These are phyloP conservation scores for Drosophila anomalata DNA, from an alignment of 2,888 invertebrate genomes.

Conservation along the genomic window DNA sequence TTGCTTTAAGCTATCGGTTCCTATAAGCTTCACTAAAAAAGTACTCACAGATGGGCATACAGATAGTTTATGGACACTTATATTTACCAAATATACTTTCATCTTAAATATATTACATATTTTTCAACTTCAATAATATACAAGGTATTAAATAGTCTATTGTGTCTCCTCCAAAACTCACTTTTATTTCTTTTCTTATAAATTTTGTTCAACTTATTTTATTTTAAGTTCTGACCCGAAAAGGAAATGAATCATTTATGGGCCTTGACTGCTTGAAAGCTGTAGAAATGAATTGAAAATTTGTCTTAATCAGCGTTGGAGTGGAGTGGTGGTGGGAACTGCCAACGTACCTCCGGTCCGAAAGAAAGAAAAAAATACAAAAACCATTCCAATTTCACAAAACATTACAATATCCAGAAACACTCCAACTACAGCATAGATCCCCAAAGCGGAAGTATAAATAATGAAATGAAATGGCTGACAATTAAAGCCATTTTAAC, in stretches of 20 bases:
- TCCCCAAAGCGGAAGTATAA: slow-evolving; percentile 62
- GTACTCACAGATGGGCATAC: too few species aligned
- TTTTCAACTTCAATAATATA: neutral
- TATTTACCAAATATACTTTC: too few species aligned
- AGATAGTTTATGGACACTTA: too few species aligned
- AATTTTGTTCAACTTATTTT: slow-evolving; percentile 24
- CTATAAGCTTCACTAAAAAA: too few species aligned
- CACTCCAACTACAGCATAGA: slow-evolving; percentile 10
- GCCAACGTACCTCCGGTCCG: neutral
- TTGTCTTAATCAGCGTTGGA: slow-evolving; percentile 67
- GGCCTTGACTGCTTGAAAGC: slow-evolving; percentile 36
- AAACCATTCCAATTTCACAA: slow-evolving; percentile 46
- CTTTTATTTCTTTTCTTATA: neutral
- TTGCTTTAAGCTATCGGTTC: too few species aligned
- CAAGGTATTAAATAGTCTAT: neutral
- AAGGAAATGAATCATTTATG: slow-evolving; percentile 73
- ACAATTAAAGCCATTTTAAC: slow-evolving; percentile 75
- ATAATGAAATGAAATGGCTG: slow-evolving; percentile 61
- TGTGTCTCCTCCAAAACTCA: neutral
- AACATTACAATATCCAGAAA: slow-evolving; percentile 23
- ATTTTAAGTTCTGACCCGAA: slow-evolving; percentile 46
- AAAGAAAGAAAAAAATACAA: slow-evolving; percentile 1
- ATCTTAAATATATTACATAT: too few species aligned
- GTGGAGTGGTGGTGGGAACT: slow-evolving; percentile 41
- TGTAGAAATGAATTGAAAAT: slow-evolving; percentile 54